Conservation (phyloP, 2,888 invertebrate species). For the Drosophila colorata region DNA sequence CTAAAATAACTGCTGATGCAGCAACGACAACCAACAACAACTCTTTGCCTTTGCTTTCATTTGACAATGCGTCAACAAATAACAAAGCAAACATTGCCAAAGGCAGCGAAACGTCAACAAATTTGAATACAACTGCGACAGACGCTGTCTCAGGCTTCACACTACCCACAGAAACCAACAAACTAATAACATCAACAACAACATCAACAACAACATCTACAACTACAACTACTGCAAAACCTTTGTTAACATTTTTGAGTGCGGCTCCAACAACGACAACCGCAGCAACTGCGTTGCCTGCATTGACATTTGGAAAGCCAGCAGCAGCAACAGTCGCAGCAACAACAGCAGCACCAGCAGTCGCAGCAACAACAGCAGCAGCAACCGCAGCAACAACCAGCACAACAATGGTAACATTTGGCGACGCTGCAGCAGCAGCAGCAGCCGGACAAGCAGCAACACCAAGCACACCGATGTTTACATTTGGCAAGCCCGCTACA, state of each 20-base stretch:
- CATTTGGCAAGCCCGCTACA: conserved; percentile 15
- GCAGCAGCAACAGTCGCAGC: conserved; percentile 8
- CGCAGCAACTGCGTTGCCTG: conserved; percentile 10
- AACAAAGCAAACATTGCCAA: not conserved
- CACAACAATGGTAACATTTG: not conserved
- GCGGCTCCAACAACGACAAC: conserved; percentile 10
- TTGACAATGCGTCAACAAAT: conserved; percentile 2
- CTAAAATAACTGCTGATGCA: conserved; percentile 5
- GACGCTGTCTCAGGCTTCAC: conserved; percentile 3
- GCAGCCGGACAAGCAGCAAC: not conserved
- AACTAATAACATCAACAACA: not conserved
- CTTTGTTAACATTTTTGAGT: not conserved
- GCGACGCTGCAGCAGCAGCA: not conserved
- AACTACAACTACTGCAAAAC: conserved; percentile 8
- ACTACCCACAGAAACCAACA: conserved; percentile 10
- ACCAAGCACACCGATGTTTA: conserved; percentile 1
- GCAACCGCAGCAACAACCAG: not conserved
- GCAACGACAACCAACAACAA: conserved; percentile 6
- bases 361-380: not conserved
- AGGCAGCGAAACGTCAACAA: not conserved
- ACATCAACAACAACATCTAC: conserved; percentile 15
- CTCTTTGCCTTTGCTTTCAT: conserved; percentile 11
- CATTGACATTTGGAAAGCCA: conserved; percentile 32
- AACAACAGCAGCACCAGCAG: not conserved
- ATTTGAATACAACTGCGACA: not conserved